Base-by-base conservation (phyloP, 2,113 vertebrate genomes). In the Vimba vimba region DNA sequence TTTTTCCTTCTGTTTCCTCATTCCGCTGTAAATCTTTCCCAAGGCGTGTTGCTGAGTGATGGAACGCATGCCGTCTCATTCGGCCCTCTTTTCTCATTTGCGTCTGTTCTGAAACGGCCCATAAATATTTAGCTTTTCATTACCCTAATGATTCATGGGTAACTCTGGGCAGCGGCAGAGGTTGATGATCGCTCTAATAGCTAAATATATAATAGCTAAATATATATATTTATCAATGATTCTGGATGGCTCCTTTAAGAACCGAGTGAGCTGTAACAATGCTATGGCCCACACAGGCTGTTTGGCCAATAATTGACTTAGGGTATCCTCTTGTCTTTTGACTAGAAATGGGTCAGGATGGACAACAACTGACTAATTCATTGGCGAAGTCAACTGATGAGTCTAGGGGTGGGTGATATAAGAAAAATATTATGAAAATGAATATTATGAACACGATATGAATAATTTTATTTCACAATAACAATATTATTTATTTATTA, bases 121-220 rank as follows among this genome's bases (percentile, higher is more conserved):
- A 66, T 81, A 81, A 82, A 82, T 33, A 69, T 69, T 82, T 69
- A 8, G 62, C 60, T 52, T 52, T 82, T 69, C 62, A 52, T 69
- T 52, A 17, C 62, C 25, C 5, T 33, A n/a, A 50, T 33, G 62
- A 82, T 82, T 52, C 21, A 82, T 82, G 62, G 6, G 27, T 69
- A 33, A 69, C 43, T 69, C 17, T 69, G 43, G 47, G 45, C 47
- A 52, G 64, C 10, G 3, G 19, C 19, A 79, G 66, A n/a, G 25
- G 74, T 52, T 76, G 12, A 21, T 64, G 79, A 6, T 3, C 6
- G 8, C 71, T 47, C 21, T 47, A 50, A 75, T 25, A n/a, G n/a
- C n/a, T n/a, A n/a, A n/a, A n/a, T n/a, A n/a, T n/a, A n/a, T n/a
- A n/a, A n/a, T n/a, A n/a, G n/a, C n/a, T n/a, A n/a, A n/a, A n/a